Evolutionary conservation across 2,888 invertebrate species (phyloP).

Genomic region (Gari tellinella): DNA sequence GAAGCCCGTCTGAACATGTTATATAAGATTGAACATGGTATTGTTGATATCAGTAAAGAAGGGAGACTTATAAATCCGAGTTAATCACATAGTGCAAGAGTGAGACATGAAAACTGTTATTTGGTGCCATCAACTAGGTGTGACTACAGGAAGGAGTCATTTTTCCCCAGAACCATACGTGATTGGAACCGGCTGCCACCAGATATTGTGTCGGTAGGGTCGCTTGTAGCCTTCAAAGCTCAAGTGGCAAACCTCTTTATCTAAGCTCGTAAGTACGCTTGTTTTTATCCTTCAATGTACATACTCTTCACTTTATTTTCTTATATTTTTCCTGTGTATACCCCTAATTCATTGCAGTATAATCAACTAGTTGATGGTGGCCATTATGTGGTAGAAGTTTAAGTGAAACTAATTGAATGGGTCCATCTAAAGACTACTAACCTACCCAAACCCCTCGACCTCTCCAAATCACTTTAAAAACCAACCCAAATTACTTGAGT

Average conservation of each 20-base stretch:
- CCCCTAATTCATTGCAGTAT: constrained; percentile 1
- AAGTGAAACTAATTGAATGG: too few relatives aligned
- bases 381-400: constrained; percentile 2
- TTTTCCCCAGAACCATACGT: constrained; percentile 6
- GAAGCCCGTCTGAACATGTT: constrained; percentile 2
- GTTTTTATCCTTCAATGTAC: constrained; percentile 1
- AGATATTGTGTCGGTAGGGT: constrained; percentile 3
- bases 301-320: background rate
- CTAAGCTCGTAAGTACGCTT: too few relatives aligned
- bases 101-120: too few relatives aligned
- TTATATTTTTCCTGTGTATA: background rate
- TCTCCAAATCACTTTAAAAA: too few relatives aligned
- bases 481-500: too few relatives aligned
- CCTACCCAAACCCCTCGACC: too few relatives aligned
- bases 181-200: constrained; percentile 6
- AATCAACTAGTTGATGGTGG: constrained; percentile 8
- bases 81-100: too few relatives aligned
- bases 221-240: constrained; percentile 7
- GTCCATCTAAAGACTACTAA: too few relatives aligned
- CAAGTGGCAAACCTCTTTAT: constrained; percentile 1
- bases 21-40: background rate
- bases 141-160: constrained; percentile 6
- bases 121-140: too few relatives aligned
- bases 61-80: too few relatives aligned
- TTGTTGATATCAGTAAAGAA: too few relatives aligned